A percentile compares a stretch with the other conserved stretches of the same genome.
These are phyloP conservation scores for Hyles euphorbiae DNA, from an alignment of 1,140 invertebrate genomes.

Conservation along the genomic window DNA sequence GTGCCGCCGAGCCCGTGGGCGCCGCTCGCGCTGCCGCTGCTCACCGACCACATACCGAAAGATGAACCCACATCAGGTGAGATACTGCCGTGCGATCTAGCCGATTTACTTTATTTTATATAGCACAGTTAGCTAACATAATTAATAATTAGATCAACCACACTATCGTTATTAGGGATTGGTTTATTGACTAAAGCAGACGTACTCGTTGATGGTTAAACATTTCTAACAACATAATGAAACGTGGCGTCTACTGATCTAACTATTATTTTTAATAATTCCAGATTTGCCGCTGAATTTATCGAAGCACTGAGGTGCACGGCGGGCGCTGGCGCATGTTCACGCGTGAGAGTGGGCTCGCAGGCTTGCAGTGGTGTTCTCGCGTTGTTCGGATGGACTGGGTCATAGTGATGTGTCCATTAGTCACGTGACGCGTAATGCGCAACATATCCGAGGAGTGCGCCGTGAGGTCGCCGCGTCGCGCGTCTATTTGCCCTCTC, in stretches of 20 bases:
- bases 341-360: constrained; percentile 33
- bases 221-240: no score
- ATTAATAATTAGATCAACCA: no score
- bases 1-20: constrained; percentile 59
- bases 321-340: constrained; percentile 30
- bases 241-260: no score
- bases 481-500: constrained; percentile 31
- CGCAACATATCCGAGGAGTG: constrained; percentile 26
- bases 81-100: neutral
- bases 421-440: neutral
- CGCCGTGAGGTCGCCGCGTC: constrained; percentile 26
- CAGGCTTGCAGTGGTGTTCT: neutral
- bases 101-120: no score
- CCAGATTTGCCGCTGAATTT: constrained; percentile 73
- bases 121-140: no score
- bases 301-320: constrained; percentile 65
- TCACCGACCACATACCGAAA: constrained; percentile 65
- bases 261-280: neutral
- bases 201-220: no score
- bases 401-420: neutral
- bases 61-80: constrained; percentile 70
- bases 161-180: no score
- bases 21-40: constrained; percentile 60
- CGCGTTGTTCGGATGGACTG: neutral
- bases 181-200: no score